phyloP scores from a whole-genome alignment of 2,888 invertebrate species.

The Frankliniella intonsa region DNA sequence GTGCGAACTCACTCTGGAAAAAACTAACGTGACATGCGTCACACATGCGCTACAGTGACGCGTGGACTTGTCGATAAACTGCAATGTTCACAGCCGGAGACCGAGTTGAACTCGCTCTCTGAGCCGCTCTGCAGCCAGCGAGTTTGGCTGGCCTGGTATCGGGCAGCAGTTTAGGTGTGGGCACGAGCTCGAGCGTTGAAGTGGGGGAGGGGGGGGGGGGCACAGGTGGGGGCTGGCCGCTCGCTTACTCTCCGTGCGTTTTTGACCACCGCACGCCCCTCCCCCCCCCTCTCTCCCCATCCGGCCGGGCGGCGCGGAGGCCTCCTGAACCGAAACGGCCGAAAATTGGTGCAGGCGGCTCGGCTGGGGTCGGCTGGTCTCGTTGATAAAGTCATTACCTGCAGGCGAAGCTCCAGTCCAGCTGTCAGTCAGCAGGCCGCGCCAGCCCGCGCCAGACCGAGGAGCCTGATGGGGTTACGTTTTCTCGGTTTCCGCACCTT shows the following conservation, averaged over 20 bases:
- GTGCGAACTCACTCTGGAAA: no score
- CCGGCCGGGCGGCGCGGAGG: neutral
- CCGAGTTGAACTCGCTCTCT: no score
- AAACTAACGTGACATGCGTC: no score
- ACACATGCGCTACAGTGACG: no score
- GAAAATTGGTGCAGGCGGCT: conserved; percentile 18
- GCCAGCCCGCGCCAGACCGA: neutral
- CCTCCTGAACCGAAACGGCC: conserved; percentile 15
- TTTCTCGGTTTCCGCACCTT: neutral
- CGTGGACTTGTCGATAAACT: no score
- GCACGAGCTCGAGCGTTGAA: no score
- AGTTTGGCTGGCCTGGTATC: neutral
- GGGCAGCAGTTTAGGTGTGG: no score
- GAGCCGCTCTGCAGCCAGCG: no score
- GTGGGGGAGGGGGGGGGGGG: neutral
- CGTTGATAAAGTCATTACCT: conserved; percentile 25
- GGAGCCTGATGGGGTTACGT: neutral
- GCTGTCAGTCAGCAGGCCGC: neutral
- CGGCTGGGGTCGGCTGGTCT: neutral
- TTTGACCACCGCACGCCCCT: neutral
- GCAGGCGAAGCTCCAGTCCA: conserved; percentile 2
- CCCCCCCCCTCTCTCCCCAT: neutral
- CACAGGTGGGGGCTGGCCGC: neutral
- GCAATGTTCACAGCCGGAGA: no score
- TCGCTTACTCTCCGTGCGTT: neutral